Evolutionary conservation across 1,140 invertebrate genomes (phyloP).

Genomic region (Zeugodacus cucurbitae): DNA sequence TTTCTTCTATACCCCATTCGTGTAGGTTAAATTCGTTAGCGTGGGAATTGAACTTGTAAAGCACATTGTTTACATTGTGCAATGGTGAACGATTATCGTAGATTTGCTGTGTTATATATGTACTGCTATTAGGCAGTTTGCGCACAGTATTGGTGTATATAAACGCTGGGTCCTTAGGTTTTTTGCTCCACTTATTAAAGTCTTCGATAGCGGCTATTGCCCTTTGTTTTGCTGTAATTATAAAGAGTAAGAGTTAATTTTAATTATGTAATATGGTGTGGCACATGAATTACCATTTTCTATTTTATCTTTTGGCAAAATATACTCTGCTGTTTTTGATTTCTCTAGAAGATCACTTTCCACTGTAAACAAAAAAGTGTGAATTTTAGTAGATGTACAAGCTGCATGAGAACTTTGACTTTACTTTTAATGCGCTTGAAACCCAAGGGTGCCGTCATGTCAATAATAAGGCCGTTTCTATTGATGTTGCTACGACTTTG

Average conservation of each 20-base stretch:
- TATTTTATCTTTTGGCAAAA: neutral
- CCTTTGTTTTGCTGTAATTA: conserved; percentile 3
- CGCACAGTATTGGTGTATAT: conserved; percentile 7
- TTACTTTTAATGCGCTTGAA: conserved; percentile 32
- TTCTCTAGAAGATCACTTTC: neutral
- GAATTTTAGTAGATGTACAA: neutral
- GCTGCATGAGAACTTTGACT: neutral
- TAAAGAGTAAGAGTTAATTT: neutral
- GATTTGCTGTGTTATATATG: conserved; percentile 38
- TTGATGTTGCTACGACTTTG: neutral
- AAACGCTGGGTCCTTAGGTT: neutral
- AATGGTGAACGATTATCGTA: conserved; percentile 45
- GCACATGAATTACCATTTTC: neutral
- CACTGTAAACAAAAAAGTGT: neutral
- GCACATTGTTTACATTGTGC: conserved; percentile 43
- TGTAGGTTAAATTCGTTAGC: conserved; percentile 26
- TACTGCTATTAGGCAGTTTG: conserved; percentile 40
- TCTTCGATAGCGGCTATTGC: conserved; percentile 2
- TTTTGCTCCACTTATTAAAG: neutral
- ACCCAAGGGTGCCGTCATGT: neutral
- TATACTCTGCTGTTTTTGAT: neutral
- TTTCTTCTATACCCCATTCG: conserved; percentile 43
- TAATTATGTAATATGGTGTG: neutral
- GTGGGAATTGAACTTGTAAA: conserved; percentile 42
- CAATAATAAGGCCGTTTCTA: neutral